Conservation (phyloP, 2,797 vertebrate genomes). For the Cryptoprocta ferox region DNA sequence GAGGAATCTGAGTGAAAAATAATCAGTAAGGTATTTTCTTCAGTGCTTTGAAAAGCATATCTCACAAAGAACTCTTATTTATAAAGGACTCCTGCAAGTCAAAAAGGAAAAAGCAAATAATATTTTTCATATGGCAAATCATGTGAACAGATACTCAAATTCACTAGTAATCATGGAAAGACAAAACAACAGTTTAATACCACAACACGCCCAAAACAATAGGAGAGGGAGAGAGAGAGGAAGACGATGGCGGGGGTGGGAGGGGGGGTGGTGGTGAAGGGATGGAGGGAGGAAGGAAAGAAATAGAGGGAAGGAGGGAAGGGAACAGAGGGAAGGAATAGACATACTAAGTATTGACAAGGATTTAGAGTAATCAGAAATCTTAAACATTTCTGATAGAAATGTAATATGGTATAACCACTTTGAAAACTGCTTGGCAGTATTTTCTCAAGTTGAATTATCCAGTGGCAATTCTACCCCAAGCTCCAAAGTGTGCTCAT, state of each 20-base stretch:
- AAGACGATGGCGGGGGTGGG: too few relatives aligned
- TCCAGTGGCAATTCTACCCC: not conserved
- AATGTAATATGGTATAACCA: not conserved
- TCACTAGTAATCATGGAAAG: not conserved
- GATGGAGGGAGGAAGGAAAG: not conserved
- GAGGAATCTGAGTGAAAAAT: not conserved
- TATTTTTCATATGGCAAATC: not conserved
- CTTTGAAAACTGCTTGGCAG: not conserved
- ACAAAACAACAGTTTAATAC: not conserved
- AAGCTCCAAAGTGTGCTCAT: not conserved
- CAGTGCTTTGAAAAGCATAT: not conserved
- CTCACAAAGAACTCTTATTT: not conserved
- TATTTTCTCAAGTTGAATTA: not conserved
- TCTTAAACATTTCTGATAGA: not conserved
- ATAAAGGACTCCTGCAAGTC: not conserved
- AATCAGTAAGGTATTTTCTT: not conserved
- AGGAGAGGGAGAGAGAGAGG: not conserved
- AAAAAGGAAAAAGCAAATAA: not conserved
- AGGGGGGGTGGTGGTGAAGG: not conserved
- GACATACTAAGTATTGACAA: not conserved
- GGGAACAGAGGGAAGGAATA: accelerated
- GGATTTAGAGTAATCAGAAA: not conserved
- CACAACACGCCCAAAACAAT: not conserved
- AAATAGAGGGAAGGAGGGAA: too few relatives aligned
- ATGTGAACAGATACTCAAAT: not conserved